Conservation (phyloP, 2,888 invertebrate species). For the Archips xylosteana region DNA sequence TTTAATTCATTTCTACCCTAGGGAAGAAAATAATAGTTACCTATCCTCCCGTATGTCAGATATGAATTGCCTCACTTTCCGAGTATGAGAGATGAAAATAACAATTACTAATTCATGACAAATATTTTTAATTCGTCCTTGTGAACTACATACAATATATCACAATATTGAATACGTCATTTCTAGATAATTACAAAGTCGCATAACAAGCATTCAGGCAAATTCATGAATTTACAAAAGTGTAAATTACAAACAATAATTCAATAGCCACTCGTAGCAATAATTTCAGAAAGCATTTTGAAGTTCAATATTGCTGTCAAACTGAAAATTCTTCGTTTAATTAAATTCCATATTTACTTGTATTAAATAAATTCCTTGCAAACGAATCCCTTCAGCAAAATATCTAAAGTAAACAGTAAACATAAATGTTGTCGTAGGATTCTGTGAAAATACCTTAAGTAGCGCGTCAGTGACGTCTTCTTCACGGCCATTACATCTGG, state of each 20-base stretch:
- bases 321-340: constrained; percentile 21
- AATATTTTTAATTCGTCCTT: no score
- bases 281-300: neutral
- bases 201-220: neutral
- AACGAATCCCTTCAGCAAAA: constrained; percentile 30
- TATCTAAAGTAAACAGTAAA: constrained; percentile 41
- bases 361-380: constrained; percentile 34
- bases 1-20: no score
- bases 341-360: constrained; percentile 35
- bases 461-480: constrained; percentile 51
- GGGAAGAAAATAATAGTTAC: no score
- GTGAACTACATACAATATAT: no score
- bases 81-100: no score
- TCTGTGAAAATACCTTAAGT: constrained; percentile 47
- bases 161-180: no score
- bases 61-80: no score
- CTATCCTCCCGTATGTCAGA: no score
- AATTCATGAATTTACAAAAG: neutral
- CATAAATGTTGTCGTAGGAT: constrained; percentile 42
- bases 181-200: no score
- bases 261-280: constrained; percentile 8
- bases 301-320: constrained; percentile 13
- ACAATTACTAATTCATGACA: no score
- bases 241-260: neutral
- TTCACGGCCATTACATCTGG: constrained; percentile 56